Percentiles rank a stretch among this genome's conserved stretches.
Evolutionary conservation across 1,140 invertebrate species (phyloP).

Genomic region (Ceratosolen fusciceps): DNA sequence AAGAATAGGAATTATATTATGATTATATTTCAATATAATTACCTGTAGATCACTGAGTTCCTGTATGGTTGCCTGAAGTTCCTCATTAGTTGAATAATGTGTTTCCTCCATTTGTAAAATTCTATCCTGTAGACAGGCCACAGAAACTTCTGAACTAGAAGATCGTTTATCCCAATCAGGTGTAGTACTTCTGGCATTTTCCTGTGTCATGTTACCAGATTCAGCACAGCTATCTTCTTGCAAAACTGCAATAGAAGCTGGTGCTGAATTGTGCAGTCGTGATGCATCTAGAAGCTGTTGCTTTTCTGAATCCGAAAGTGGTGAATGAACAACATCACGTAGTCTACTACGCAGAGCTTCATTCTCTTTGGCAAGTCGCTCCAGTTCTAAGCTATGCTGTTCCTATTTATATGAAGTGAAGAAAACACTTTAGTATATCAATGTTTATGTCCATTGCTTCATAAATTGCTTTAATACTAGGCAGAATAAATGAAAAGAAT

Average conservation of each 20-base stretch:
- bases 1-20: no score
- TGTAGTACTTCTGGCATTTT: conserved; percentile 77
- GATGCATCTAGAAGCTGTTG: conserved; percentile 80
- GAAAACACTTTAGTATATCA: background rate
- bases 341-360: conserved; percentile 79
- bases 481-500: no score
- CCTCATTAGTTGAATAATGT: conserved; percentile 89
- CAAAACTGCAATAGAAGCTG: conserved; percentile 74
- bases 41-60: conserved; percentile 90
- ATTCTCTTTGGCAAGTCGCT: conserved; percentile 81
- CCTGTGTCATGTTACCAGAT: conserved; percentile 68
- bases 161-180: conserved; percentile 93
- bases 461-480: background rate
- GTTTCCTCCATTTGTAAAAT: conserved; percentile 84
- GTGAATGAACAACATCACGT: conserved; percentile 83
- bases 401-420: conserved; percentile 65
- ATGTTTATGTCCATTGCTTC: no score
- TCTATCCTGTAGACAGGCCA: conserved; percentile 92
- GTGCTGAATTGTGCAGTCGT: conserved; percentile 76
- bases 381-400: conserved; percentile 77
- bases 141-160: conserved; percentile 88
- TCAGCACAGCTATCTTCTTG: conserved; percentile 63
- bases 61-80: conserved; percentile 93
- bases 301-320: conserved; percentile 86
- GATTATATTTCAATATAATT: no score